Percentiles rank a stretch among this genome's conserved stretches.
These are phyloP conservation scores for Pogoniulus pusillus DNA, from an alignment of 2,797 vertebrate species.

Conservation along the genomic window DNA sequence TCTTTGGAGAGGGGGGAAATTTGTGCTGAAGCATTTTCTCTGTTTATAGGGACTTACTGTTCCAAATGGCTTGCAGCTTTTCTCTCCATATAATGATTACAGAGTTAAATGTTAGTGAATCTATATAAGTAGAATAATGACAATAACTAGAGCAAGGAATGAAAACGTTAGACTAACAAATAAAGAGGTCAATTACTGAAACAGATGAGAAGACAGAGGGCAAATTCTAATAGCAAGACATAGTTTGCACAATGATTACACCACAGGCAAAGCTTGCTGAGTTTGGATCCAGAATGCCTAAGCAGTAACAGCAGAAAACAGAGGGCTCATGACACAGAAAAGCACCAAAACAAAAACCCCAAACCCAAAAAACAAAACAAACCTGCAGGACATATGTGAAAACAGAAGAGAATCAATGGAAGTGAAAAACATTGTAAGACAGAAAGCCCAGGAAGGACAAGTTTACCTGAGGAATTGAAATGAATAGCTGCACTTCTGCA, in stretches of 20 bases:
- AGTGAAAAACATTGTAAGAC: conserved; percentile 38
- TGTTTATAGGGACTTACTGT: conserved; percentile 38
- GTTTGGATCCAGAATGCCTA: conserved; percentile 37
- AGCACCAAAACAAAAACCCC: not conserved
- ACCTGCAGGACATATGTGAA: conserved; percentile 15
- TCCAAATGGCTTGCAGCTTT: conserved; percentile 57
- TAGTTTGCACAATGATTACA: conserved; percentile 31
- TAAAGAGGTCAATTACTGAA: conserved; percentile 56
- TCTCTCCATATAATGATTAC: conserved; percentile 47
- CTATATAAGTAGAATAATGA: conserved; percentile 50
- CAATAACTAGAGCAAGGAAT: conserved; percentile 48
- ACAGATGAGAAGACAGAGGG: conserved; percentile 44
- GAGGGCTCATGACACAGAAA: not conserved
- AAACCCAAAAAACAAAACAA: too few species aligned
- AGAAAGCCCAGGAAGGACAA: not conserved
- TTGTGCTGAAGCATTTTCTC: conserved; percentile 31
- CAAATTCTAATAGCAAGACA: conserved; percentile 34
- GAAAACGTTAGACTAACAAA: conserved; percentile 60
- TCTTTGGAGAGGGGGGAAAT: not conserved
- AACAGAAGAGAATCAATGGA: not conserved
- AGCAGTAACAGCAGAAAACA: not conserved
- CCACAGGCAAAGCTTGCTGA: conserved; percentile 31
- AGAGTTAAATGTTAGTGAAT: conserved; percentile 42
- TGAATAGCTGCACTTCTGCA: not conserved
- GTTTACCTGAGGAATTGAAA: conserved; percentile 19